phyloP scores from a whole-genome alignment of 2,888 invertebrate species.

The Adineta ricciae region DNA sequence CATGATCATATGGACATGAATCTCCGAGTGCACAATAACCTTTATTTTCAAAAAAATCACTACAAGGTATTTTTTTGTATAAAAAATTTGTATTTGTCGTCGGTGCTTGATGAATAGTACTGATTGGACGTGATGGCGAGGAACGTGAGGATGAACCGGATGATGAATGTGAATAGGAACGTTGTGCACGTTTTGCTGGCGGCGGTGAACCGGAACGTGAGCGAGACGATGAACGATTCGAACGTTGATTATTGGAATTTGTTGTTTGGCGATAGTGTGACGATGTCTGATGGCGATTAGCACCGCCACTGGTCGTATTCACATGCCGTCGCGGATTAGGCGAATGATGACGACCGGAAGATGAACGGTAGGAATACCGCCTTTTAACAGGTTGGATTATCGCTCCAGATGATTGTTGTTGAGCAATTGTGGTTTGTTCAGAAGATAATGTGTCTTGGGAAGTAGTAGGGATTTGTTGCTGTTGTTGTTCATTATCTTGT shows the following conservation, averaged over 20 bases:
- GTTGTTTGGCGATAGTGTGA: neutral
- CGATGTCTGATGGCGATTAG: neutral
- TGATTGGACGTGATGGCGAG: neutral
- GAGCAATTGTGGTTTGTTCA: neutral
- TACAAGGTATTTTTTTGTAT: conserved; percentile 13
- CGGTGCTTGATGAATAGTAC: neutral
- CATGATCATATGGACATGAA: conserved; percentile 91
- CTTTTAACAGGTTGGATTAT: neutral
- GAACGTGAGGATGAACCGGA: neutral
- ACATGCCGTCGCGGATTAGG: neutral
- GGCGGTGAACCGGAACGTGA: neutral
- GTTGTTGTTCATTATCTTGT: neutral
- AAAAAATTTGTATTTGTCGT: conserved; percentile 10
- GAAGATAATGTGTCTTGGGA: neutral
- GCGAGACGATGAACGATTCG: neutral
- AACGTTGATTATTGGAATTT: neutral
- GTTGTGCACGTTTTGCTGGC: conserved; percentile 17
- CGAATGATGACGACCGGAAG: neutral
- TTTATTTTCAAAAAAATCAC: conserved; percentile 33
- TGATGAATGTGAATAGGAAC: neutral
- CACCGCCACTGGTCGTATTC: neutral
- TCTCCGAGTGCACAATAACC: conserved; percentile 93
- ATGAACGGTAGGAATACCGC: neutral
- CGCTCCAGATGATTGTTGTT: neutral
- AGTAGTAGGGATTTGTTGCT: neutral